phyloP scores from a whole-genome alignment of 2,888 invertebrate species.

The Nudaria mundana region DNA sequence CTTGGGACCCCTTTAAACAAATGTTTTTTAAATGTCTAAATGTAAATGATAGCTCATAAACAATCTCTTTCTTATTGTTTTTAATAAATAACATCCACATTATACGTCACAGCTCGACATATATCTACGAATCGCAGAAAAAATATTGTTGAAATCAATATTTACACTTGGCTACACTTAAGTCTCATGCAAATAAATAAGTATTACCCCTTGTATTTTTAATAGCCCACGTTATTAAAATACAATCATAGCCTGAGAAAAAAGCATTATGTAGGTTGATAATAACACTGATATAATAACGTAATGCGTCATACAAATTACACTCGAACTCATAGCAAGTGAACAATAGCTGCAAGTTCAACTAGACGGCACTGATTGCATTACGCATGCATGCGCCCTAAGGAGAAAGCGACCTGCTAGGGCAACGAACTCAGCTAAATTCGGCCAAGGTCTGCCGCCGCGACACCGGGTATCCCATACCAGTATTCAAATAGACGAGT shows the following conservation, averaged over 20 bases:
- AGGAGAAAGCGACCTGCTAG: slow-evolving; percentile 68
- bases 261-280: slow-evolving; percentile 9
- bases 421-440: slow-evolving; percentile 63
- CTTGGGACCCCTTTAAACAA: no score
- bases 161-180: no score
- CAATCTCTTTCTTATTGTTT: no score
- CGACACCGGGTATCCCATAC: slow-evolving; percentile 39
- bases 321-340: slow-evolving; percentile 19
- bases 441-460: slow-evolving; percentile 70
- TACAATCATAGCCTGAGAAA: slow-evolving; percentile 7
- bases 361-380: slow-evolving; percentile 45
- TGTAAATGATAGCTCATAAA: no score
- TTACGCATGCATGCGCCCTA: slow-evolving; percentile 55
- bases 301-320: slow-evolving; percentile 22
- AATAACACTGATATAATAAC: slow-evolving; percentile 2
- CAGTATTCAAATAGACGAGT: slow-evolving; percentile 22
- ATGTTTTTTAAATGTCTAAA: no score
- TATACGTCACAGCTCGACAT: no score
- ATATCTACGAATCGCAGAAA: no score
- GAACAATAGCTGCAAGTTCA: slow-evolving; percentile 33
- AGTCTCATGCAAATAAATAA: no score
- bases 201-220: no score
- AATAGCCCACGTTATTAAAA: slow-evolving; percentile 1
- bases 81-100: no score
- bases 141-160: no score